A percentile compares a stretch with the other conserved stretches of the same genome.
Evolutionary conservation across 2,113 vertebrate species (phyloP).

Genomic region (Myrmecophaga tridactyla): DNA sequence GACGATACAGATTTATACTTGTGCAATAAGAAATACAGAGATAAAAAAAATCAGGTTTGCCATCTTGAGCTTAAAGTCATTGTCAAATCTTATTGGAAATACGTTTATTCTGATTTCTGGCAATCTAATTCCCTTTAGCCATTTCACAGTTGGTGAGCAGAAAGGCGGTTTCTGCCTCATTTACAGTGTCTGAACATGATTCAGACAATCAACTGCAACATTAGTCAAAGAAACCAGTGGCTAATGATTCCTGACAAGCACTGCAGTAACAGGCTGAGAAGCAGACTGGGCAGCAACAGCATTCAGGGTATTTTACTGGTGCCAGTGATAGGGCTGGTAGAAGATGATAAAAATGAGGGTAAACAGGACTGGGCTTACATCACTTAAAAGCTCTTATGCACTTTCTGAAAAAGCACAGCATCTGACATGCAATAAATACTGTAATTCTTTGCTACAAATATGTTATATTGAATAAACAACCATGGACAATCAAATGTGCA

Average conservation of each 20-base stretch:
- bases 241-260: constrained; percentile 93
- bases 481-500: background rate
- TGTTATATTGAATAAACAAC: constrained; percentile 1
- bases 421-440: constrained; percentile 20
- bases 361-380: background rate
- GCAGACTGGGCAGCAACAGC: constrained; percentile 79
- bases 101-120: constrained; percentile 85
- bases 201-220: constrained; percentile 92
- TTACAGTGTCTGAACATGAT: constrained; percentile 87
- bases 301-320: constrained; percentile 80
- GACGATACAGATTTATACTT: constrained; percentile 61
- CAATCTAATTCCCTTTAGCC: constrained; percentile 77
- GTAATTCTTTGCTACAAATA: background rate
- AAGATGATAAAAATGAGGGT: constrained; percentile 72
- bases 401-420: background rate
- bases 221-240: constrained; percentile 90
- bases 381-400: constrained; percentile 15
- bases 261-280: constrained; percentile 84
- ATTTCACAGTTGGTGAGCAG: constrained; percentile 87
- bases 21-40: constrained; percentile 42
- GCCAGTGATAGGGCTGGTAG: constrained; percentile 69
- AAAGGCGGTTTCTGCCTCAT: constrained; percentile 89
- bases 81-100: constrained; percentile 82
- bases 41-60: constrained; percentile 57
- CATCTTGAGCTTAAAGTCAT: constrained; percentile 74